phyloP scores from a whole-genome alignment of 1,140 invertebrate species.

The Euwallacea fornicatus region DNA sequence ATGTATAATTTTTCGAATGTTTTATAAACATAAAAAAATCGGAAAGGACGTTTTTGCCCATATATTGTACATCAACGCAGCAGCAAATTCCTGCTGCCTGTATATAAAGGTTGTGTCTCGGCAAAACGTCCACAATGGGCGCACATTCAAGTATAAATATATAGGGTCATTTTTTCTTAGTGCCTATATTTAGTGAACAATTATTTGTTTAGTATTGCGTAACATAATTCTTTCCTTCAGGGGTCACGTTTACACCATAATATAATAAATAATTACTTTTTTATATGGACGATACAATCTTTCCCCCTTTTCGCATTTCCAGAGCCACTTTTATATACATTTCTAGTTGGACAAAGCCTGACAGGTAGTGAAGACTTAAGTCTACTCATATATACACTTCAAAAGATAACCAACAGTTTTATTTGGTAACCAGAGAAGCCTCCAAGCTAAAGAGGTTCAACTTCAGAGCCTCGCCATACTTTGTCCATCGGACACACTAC shows the following conservation, averaged over 20 bases:
- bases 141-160: conserved; percentile 32
- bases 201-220: conserved; percentile 31
- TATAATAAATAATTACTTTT: conserved; percentile 26
- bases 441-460: too few species aligned
- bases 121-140: conserved; percentile 1
- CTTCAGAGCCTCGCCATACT: too few species aligned
- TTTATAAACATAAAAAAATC: not conserved
- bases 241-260: conserved; percentile 26
- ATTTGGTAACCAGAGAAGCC: too few species aligned
- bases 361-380: too few species aligned
- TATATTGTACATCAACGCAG: too few species aligned
- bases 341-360: too few species aligned
- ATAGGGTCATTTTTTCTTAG: conserved; percentile 28
- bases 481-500: conserved; percentile 3
- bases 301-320: conserved; percentile 1
- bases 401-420: too few species aligned
- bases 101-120: not conserved
- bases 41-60: too few species aligned
- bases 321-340: not conserved
- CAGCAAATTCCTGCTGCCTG: not conserved
- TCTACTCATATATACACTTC: too few species aligned
- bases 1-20: not conserved
- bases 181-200: conserved; percentile 33
- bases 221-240: conserved; percentile 18
- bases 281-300: conserved; percentile 32